phyloP scores from a whole-genome alignment of 1,140 invertebrate species.

The Ceratina calcarata region DNA sequence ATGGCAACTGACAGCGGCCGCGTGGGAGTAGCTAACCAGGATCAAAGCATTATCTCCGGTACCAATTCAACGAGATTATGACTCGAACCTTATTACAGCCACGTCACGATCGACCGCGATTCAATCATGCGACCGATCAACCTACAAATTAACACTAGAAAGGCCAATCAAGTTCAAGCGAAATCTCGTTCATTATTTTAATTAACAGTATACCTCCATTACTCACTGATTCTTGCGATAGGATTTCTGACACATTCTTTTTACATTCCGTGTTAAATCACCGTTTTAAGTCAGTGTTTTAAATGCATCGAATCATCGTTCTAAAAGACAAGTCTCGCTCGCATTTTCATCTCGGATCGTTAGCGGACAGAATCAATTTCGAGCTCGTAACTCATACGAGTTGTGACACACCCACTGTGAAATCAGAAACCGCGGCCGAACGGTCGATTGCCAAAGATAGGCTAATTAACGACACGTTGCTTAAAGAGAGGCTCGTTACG shows the following conservation, averaged over 20 bases:
- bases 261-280: too few species aligned
- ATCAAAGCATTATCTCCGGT: slow-evolving; percentile 2
- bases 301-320: too few species aligned
- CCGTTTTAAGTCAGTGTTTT: too few species aligned
- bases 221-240: too few species aligned
- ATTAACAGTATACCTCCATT: too few species aligned
- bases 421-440: slow-evolving; percentile 9
- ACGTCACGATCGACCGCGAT: neutral
- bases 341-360: too few species aligned
- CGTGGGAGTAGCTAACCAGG: neutral
- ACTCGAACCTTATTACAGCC: neutral
- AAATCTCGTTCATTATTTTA: too few species aligned
- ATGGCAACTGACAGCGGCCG: neutral
- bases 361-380: neutral
- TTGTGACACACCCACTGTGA: slow-evolving; percentile 20
- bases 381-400: neutral
- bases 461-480: slow-evolving; percentile 11
- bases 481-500: slow-evolving; percentile 34
- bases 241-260: too few species aligned
- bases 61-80: neutral
- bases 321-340: neutral
- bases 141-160: neutral
- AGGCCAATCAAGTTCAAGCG: neutral
- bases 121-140: neutral
- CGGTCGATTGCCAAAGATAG: slow-evolving; percentile 44